Base-by-base conservation (phyloP, 2,888 invertebrate genomes). In the Drosophila neonasuta region DNA sequence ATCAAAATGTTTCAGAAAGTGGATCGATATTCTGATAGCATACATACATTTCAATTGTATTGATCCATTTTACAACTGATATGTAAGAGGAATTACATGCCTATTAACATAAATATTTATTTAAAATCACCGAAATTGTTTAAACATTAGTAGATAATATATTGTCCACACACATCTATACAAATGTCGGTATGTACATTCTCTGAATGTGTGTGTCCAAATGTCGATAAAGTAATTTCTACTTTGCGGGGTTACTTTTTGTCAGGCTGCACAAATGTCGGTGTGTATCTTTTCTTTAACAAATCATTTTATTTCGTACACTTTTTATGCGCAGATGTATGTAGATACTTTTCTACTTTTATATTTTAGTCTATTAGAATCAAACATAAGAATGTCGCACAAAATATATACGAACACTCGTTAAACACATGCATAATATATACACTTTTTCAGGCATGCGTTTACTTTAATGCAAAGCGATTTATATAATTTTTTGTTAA, bases 1-100 rank as follows among this genome's bases (percentile, higher is more conserved):
- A 20, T 17, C 11, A 8, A 39, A 24, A 20, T 34, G 41, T 50
- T 34, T 36, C 46, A 45, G 11, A 46, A 56, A 34, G 15, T 56
- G 46, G 56, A 56, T 56, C 56, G 56, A 56, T 56, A 56, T 56
- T 46, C 2, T 46, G 13, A 13, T 24, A 15, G 45, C 15, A 46
- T 56, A 56, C 56, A 56, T 17, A 46, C 34, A 56, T 46, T 55
- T 44, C 7, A 32, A 32, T 44, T 20, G 6, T 55, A 55, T 55
- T 32, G 54, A 55, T 55, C 44, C 54, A 55, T 9, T 8, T 44
- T 55, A 44, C 13, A 34, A 9, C n/a, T 32, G 2, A 20, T 1
- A 41, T 41, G 24, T 41, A 52, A 41, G 15, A 10, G 4, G 11
- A 10, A 15, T 8, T 29, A 15, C 3, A 1, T 42, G 9, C 6